These are phyloP conservation scores for Podarcis muralis DNA, from an alignment of 2,113 vertebrate species.

Conservation along the genomic window DNA sequence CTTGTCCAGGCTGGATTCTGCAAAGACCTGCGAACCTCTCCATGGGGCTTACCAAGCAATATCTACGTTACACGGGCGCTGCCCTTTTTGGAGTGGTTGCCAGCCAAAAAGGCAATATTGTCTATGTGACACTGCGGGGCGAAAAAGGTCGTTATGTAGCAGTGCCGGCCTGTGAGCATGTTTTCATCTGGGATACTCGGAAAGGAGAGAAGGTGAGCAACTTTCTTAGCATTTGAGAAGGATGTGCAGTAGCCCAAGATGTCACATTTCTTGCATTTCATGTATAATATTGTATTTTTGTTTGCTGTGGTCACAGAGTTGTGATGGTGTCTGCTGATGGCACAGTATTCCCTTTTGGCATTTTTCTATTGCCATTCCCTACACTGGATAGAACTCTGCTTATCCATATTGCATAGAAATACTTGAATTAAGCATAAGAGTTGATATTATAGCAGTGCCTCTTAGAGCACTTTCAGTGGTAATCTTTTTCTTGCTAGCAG, in stretches of 20 bases:
- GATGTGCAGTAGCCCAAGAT: neutral
- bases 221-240: neutral
- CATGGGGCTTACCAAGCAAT: conserved; percentile 97
- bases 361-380: neutral
- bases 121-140: conserved; percentile 85
- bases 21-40: neutral
- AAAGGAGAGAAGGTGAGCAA: conserved; percentile 91
- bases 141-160: conserved; percentile 91
- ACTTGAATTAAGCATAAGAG: neutral
- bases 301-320: neutral
- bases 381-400: neutral
- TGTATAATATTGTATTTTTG: neutral
- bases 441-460: neutral
- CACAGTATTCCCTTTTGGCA: neutral
- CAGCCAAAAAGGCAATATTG: conserved; percentile 84
- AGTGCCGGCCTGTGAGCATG: conserved; percentile 92
- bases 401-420: neutral
- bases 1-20: conserved; percentile 1
- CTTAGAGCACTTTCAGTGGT: neutral
- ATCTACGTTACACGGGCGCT: conserved; percentile 86
- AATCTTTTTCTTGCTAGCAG: neutral
- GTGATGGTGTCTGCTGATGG: neutral
- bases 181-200: conserved; percentile 93
- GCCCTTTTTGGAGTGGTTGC: conserved; percentile 92
- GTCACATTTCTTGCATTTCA: neutral